Evolutionary conservation across 2,797 vertebrate species (phyloP), one percentile per base, ranked within the genome.

Genomic region (Peromyscus attwateri): DNA sequence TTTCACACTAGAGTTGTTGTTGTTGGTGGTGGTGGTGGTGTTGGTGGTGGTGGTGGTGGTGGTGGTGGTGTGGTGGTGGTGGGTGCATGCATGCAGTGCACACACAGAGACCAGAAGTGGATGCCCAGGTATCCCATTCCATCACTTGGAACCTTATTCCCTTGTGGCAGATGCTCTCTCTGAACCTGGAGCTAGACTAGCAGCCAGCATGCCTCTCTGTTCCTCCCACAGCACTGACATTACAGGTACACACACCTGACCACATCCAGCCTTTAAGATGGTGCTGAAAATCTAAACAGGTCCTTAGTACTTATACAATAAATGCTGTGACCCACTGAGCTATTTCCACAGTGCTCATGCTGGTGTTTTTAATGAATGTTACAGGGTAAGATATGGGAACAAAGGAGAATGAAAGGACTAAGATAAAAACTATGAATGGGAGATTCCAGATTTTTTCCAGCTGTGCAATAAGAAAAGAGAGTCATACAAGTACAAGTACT

Each of bases 401-500:
- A 16, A 94, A 95, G 31, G 21, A 25, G 21, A n/a, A 66, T 71
- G 13, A 70, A 91, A 52, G 21, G 25, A 40, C 5, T 73, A 75
- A 84, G 17, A 57, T 60, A 83, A 96, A 95, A 97, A 40, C 43
- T 71, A 75, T 91, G 66, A 87, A 31, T 73, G 19, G 75, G 91
- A 68, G 57, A 73, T 40, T 34, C 25, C 8, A 85, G 27, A 70
- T 90, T 90, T 94, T 91, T 62, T 94, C 71, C 55, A 92, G 31
- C 62, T 94, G 14, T 66, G 19, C 62, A 89, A 80, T 25, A 97
- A 68, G 81, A 92, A 95, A 84, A 87, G 66, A 40, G 40, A 95
- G 57, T 94, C 62, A 89, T 23, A 3, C 23, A 60, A 87, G 13
- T 43, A 80, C n/a, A 37, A 87, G 13, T 43, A 80, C 31, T 34